phyloP scores from a whole-genome alignment of 2,797 vertebrate genomes.

The Serranus cabrilla region DNA sequence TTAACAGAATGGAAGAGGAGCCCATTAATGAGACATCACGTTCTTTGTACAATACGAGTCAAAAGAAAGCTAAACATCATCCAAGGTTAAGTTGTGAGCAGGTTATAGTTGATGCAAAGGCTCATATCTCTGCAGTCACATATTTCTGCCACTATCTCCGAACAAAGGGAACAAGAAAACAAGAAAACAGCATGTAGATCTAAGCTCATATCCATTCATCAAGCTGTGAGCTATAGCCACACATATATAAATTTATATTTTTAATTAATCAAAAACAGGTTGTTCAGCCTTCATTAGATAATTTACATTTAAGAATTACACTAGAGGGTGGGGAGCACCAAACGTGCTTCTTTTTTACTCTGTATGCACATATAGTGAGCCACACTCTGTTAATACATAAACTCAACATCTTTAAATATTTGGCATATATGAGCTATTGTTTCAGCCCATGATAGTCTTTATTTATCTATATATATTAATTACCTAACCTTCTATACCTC shows the following conservation, averaged over 20 bases:
- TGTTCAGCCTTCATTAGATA: constrained; percentile 2
- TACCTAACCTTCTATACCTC: neutral
- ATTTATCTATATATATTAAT: neutral
- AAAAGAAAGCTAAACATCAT: constrained; percentile 70
- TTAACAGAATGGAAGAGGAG: constrained; percentile 67
- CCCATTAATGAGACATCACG: constrained; percentile 67
- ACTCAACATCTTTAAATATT: constrained; percentile 4
- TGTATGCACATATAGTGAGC: neutral
- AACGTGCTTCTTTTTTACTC: neutral
- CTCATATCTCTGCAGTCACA: constrained; percentile 27
- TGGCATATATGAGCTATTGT: neutral
- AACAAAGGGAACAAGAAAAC: constrained; percentile 31
- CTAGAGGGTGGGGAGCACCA: neutral
- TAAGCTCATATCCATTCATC: constrained; percentile 29
- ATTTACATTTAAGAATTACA: constrained; percentile 6
- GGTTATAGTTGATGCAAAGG: constrained; percentile 65
- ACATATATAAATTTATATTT: neutral
- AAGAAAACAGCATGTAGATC: constrained; percentile 12
- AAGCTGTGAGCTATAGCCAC: neutral
- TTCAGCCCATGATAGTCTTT: neutral
- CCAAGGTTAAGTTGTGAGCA: constrained; percentile 74
- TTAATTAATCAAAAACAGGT: neutral
- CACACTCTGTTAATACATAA: neutral
- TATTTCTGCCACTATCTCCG: constrained; percentile 29
- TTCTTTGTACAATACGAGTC: constrained; percentile 59